A percentile compares a stretch with the other conserved stretches of the same genome.
Evolutionary conservation across 2,888 invertebrate genomes (phyloP).

Genomic region (Bombylius discolor): DNA sequence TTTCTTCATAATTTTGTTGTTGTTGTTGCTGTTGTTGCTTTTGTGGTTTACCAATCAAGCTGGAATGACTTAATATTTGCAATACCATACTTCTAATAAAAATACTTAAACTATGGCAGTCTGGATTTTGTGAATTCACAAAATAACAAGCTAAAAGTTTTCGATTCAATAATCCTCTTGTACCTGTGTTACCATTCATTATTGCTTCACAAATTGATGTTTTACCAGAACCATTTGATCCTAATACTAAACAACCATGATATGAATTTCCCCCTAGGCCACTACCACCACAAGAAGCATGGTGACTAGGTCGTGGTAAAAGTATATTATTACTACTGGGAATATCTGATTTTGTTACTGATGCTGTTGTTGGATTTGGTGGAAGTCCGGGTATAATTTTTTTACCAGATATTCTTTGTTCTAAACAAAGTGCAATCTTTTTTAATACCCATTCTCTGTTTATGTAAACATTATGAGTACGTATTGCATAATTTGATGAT

Average conservation of each 20-base stretch:
- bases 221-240: conserved; percentile 90
- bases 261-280: conserved; percentile 26
- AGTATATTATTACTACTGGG: neutral
- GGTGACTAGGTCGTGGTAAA: neutral
- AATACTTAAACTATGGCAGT: conserved; percentile 69
- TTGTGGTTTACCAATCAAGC: conserved; percentile 26
- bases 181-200: conserved; percentile 35
- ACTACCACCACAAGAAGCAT: neutral
- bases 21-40: conserved; percentile 29
- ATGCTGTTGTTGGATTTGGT: conserved; percentile 10
- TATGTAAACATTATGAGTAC: conserved; percentile 25
- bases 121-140: conserved; percentile 72
- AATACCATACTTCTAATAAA: conserved; percentile 76
- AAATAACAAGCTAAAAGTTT: conserved; percentile 79
- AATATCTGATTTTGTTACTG: conserved; percentile 11
- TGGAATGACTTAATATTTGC: conserved; percentile 66
- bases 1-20: neutral
- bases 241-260: conserved; percentile 78
- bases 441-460: conserved; percentile 88
- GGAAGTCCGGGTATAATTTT: conserved; percentile 33
- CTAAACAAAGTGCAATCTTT: conserved; percentile 82
- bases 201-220: conserved; percentile 75
- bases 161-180: conserved; percentile 44
- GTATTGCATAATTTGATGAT: neutral
- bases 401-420: conserved; percentile 70